Percentiles rank a stretch among this genome's conserved stretches.
Conservation (phyloP, 2,113 vertebrate species). For the Hiodon tergisus region DNA sequence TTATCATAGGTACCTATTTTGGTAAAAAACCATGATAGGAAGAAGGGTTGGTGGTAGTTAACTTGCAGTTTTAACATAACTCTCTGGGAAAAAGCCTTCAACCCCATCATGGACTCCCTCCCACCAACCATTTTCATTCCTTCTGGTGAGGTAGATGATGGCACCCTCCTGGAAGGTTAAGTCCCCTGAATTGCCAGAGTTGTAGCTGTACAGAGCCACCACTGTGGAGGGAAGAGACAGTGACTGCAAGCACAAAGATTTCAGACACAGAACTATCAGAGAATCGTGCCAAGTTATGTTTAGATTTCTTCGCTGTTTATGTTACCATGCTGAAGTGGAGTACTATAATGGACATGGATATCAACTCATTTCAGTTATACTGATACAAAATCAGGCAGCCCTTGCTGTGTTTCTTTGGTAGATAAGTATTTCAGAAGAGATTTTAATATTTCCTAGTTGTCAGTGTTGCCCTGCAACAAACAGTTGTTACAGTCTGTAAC, state of each 20-base stretch:
- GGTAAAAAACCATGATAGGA: background rate
- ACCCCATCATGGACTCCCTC: constrained; percentile 79
- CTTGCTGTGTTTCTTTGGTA: no score
- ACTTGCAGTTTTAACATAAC: constrained; percentile 77
- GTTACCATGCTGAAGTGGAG: no score
- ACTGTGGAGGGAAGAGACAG: constrained; percentile 62
- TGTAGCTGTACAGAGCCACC: constrained; percentile 85
- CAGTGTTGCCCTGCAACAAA: no score
- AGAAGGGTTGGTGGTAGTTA: constrained; percentile 22
- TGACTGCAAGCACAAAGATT: background rate
- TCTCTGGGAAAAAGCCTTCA: constrained; percentile 82
- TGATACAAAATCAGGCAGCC: no score
- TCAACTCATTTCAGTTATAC: no score
- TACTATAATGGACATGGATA: no score
- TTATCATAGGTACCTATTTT: background rate
- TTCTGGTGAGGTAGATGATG: constrained; percentile 82
- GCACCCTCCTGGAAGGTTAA: constrained; percentile 81
- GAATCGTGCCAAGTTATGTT: no score
- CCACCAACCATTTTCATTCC: constrained; percentile 85
- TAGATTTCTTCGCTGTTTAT: no score
- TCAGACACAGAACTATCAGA: background rate
- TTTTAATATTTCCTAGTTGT: no score
- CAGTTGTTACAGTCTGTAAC: no score
- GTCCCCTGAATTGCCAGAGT: constrained; percentile 81
- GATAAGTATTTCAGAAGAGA: no score